Base-by-base conservation (phyloP, 1,140 invertebrate genomes). In the Parasteatoda tepidariorum region DNA sequence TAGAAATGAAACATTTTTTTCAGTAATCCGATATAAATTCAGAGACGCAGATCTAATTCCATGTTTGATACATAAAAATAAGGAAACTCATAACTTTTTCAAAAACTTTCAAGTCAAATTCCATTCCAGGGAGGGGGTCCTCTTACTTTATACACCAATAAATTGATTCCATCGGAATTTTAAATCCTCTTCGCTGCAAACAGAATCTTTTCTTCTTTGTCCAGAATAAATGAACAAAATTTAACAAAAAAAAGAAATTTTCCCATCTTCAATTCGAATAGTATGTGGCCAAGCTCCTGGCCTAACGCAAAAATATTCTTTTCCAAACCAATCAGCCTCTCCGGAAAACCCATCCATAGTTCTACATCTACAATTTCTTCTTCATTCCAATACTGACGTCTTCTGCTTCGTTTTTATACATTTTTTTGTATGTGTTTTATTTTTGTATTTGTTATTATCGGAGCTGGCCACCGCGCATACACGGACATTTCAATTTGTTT, bases 351-450 rank as follows among this genome's bases (percentile, higher is more conserved):
- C 64, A 68, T 68, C 64, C 76, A 79, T 79, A 79, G 76, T 79
- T 79, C 76, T 79, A 79, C 76, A 79, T 79, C 76, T 79, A 79
- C 76, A 68, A 79, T 79, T 79, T 79, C 76, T 67, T 61, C 64
- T 57, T 79, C 76, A 68, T 79, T 64, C 54, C 64, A 57, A 7
- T 68, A 30, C 62, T 62, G 64, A 79, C 48, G 66, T 78, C 61
- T 41, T 66, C 59, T 38, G 33, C 38, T 48, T 48, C 38, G 38
- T 48, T 48, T 48, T 48, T 48, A 48, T 48, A 48, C 38, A 48
- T 64, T 64, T 59, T 22, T 67, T 67, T 48, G 38, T 48, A 48
- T 48, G 38, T 48, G 38, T 34, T 68, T 68, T 34, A 68, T 18
- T 48, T 22, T 67, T 68, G 26, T 68, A 59, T 68, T 48, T 79